Base-by-base conservation (phyloP, 2,113 vertebrate genomes). In the Panurus biarmicus region DNA sequence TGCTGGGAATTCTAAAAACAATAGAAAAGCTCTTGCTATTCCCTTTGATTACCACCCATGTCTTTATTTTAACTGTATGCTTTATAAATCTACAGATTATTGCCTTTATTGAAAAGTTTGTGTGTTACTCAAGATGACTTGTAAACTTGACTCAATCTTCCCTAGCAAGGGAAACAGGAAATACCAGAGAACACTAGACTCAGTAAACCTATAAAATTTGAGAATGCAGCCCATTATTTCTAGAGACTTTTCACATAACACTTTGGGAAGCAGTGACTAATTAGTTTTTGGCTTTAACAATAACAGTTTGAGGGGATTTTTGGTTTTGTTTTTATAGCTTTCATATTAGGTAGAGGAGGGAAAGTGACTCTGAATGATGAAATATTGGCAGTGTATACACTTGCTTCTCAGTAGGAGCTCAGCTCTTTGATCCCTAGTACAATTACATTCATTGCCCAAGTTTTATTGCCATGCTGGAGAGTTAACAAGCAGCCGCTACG, bases 131-230 rank as follows among this genome's bases (percentile, higher is more conserved):
- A 98, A 98, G 98, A 98, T 98, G 97, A 98, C 98, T 98, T 98
- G 97, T 98, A 98, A 99, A 99, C 98, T 98, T 97, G 93, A 98
- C 95, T 98, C 97, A 98, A 94, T 98, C 98, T 98, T 98, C 98
- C 97, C 96, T 97, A 98, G 97, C 97, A 98, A 98, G 97, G 98
- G 98, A 98, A 98, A 98, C 98, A 99, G 99, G 99, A 99, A 99
- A 99, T 99, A 98, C 98, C 98, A 98, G 97, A 98, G 98, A 98
- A 98, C 97, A 97, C 98, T 98, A 98, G 98, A 98, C 98, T 98
- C 97, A 97, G 97, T 98, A 99, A 99, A 98, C 98, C 98, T 98
- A 99, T 99, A 99, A 99, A 99, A 97, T 97, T 97, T 97, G 97
- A 98, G 98, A 97, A 97, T 98, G 98, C 96, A 97, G 98, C 98